Evolutionary conservation across 2,888 invertebrate species (phyloP), one percentile per base, ranked within the genome.

Genomic region (Cantharis rustica): DNA sequence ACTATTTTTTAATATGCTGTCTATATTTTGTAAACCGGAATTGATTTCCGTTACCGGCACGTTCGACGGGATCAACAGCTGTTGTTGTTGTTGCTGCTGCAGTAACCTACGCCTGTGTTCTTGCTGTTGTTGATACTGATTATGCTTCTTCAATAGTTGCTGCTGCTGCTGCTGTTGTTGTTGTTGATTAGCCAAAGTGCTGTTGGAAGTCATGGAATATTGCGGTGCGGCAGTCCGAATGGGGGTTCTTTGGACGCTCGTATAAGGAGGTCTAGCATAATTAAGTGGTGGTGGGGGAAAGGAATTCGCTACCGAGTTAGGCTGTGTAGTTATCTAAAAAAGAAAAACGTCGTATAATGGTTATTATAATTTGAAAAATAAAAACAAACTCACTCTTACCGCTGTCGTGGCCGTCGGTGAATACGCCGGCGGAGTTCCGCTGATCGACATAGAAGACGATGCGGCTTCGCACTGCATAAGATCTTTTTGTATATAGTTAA

Each of bases 401-500:
- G 47, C 47, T 7, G 47, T 47, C n/a, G 47, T n/a, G 78, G 84
- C 84, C 68, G 88, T 83, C 75, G 87, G 80, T 79, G 86, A 90
- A 86, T 93, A 93, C 66, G 91, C 91, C 61, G 92, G 92, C 72
- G 92, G 92, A 31, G 92, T 91, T 74, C 91, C 91, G 72, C 90
- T 88, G 86, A 78, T 87, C n/a, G 86, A 82, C 82, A 90, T 89
- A 71, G 90, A 89, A 71, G 90, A 90, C 82, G 90, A 90, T 82
- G 87, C 89, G 77, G 92, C 91, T 88, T 96, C 96, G 85, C 92
- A 94, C 84, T 93, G 94, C 97, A 98, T 98, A 84, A 98, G 90
- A 83, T 95, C 95, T 87, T 95, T 94, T 85, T 96, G 95, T 85
- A 98, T 98, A 68, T 94, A 96, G 85, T 94, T 95, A 80, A 98